Evolutionary conservation across 2,888 invertebrate species (phyloP).

Genomic region (Tuta absoluta): DNA sequence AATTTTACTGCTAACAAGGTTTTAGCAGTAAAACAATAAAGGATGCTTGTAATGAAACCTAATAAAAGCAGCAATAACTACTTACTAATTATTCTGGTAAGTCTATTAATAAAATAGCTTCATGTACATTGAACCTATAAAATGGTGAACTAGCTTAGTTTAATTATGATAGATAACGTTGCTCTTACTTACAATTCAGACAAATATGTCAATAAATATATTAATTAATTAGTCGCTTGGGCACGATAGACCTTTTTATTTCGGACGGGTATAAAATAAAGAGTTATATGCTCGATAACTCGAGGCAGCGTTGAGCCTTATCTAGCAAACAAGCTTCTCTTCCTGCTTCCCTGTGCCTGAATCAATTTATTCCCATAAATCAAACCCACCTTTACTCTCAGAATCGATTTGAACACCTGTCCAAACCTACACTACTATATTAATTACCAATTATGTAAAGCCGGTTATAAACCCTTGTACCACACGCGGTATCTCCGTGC

Average conservation of each 20-base stretch:
- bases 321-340: background rate
- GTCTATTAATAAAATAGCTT: background rate
- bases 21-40: slow-evolving; percentile 12
- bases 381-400: background rate
- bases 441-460: slow-evolving; percentile 20
- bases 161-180: no score
- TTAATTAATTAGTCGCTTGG: no score
- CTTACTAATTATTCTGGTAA: background rate
- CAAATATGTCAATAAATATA: no score
- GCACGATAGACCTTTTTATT: no score
- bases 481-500: slow-evolving; percentile 22
- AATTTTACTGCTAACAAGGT: slow-evolving; percentile 2
- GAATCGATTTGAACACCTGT: slow-evolving; percentile 15
- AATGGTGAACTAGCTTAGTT: no score
- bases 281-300: no score
- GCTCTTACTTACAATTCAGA: no score
- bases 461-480: slow-evolving; percentile 21
- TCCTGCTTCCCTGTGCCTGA: background rate
- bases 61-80: background rate
- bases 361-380: background rate
- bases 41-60: background rate
- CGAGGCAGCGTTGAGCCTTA: no score
- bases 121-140: background rate
- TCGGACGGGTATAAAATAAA: no score
- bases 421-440: slow-evolving; percentile 15